Percentiles rank a stretch among this genome's conserved stretches.
These are phyloP conservation scores for Agapornis canus DNA, from an alignment of 2,797 vertebrate genomes.

Conservation along the genomic window DNA sequence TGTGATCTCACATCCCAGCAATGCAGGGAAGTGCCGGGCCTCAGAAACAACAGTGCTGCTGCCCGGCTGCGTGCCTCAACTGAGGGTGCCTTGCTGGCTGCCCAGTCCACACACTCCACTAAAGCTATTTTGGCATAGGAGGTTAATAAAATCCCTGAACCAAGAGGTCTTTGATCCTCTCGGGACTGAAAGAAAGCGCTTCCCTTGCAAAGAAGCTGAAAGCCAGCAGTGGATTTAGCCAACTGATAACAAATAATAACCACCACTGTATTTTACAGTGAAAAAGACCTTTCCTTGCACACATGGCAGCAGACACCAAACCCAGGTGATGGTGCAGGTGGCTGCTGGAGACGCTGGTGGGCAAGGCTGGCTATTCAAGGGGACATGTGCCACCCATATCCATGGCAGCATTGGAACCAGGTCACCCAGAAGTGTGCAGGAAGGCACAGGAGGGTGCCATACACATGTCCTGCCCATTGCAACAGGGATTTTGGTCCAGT, in stretches of 20 bases:
- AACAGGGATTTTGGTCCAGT: not conserved
- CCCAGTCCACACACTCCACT: accelerated
- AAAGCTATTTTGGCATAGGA: not conserved
- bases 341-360: not conserved
- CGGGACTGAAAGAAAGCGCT: not conserved
- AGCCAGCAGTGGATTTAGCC: not conserved
- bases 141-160: not conserved
- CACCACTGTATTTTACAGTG: not conserved
- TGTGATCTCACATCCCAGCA: not conserved
- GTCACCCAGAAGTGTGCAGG: not conserved
- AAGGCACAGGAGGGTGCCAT: not conserved
- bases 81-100: not conserved
- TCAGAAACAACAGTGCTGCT: not conserved
- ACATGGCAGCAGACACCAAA: not conserved
- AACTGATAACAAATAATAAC: not conserved
- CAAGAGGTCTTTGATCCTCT: not conserved
- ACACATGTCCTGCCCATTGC: not conserved
- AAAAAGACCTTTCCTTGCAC: not conserved
- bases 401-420: accelerated
- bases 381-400: accelerated
- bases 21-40: not conserved
- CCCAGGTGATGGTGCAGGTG: not conserved
- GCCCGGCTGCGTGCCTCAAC: not conserved
- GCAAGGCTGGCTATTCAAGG: not conserved
- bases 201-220: not conserved